Evolutionary conservation across 2,797 vertebrate species (phyloP).

Genomic region (Oceanodroma leucorhoa): DNA sequence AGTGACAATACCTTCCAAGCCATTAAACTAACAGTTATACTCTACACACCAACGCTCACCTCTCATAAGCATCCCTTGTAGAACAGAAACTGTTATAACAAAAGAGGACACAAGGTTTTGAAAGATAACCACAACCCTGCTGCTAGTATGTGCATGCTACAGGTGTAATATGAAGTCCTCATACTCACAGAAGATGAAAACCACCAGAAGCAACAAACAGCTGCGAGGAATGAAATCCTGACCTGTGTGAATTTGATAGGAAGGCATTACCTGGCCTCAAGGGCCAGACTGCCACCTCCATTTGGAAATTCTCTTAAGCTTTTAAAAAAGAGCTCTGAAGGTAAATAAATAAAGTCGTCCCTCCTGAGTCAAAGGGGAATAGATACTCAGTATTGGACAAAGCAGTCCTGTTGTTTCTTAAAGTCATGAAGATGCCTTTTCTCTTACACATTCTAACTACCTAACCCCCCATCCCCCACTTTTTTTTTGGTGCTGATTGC

Average conservation of each 20-base stretch:
- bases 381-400: background rate
- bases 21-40: background rate
- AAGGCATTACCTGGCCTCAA: background rate
- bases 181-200: background rate
- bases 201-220: background rate
- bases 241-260: background rate
- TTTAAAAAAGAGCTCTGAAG: background rate
- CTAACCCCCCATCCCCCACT: accelerated
- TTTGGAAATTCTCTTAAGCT: background rate
- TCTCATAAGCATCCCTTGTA: background rate
- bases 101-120: background rate
- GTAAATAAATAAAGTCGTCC: background rate
- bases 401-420: background rate
- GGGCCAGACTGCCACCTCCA: background rate
- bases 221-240: background rate
- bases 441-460: background rate
- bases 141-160: background rate
- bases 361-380: background rate
- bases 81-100: background rate
- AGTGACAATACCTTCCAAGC: background rate
- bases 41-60: background rate
- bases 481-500: background rate
- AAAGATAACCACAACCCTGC: background rate
- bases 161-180: background rate
- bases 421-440: background rate